Evolutionary conservation across 2,113 vertebrate species (phyloP).

Genomic region (Clupea harengus): DNA sequence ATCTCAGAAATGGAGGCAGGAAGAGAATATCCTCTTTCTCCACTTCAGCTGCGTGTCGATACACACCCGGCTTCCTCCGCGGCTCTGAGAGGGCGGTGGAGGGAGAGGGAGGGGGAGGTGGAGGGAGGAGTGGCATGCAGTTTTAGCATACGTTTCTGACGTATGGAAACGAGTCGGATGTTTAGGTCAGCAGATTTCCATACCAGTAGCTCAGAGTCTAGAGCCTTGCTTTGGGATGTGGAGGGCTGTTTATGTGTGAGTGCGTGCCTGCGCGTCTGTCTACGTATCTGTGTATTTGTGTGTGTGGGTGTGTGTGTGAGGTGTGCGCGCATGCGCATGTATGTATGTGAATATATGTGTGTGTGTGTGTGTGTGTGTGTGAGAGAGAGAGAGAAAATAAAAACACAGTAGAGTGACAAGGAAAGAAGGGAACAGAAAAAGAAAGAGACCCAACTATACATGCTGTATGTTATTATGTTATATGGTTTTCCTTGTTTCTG

Average conservation of each 20-base stretch:
- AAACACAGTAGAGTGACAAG: background rate
- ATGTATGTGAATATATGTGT: no score
- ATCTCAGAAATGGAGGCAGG: constrained; percentile 19
- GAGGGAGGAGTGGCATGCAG: no score
- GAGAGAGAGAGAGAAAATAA: background rate
- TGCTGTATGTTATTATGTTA: no score
- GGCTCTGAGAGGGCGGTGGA: no score
- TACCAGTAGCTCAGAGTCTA: background rate
- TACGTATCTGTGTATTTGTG: background rate
- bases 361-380: no score
- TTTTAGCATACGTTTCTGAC: background rate
- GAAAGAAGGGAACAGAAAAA: background rate
- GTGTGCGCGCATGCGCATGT: no score
- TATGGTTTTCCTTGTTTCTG: no score
- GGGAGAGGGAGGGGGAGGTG: no score
- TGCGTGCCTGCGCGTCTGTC: background rate
- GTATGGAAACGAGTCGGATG: background rate
- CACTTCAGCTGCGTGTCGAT: constrained; percentile 26
- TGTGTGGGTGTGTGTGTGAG: no score
- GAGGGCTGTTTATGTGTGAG: background rate
- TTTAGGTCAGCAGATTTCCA: background rate
- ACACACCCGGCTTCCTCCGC: background rate
- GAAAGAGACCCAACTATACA: background rate
- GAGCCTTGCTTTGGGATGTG: background rate
- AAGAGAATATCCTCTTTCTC: constrained; percentile 33